phyloP scores from a whole-genome alignment of 2,113 vertebrate species.

The Irena cyanogastra region DNA sequence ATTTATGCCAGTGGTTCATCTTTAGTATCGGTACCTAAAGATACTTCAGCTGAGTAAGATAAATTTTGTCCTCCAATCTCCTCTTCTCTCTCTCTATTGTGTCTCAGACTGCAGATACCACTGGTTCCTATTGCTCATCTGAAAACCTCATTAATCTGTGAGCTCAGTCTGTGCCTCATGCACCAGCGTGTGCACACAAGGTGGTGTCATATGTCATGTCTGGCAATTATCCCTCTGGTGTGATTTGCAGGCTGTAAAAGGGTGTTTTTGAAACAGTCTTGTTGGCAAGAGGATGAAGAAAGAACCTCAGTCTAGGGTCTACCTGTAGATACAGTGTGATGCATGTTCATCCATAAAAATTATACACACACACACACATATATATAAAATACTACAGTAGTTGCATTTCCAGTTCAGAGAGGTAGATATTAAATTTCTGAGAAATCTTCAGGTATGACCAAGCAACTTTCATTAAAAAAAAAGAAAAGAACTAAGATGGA shows the following conservation, averaged over 20 bases:
- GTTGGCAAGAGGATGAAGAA: not conserved
- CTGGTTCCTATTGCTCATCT: not conserved
- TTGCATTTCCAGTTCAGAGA: not conserved
- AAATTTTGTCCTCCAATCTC: not conserved
- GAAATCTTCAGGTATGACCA: not conserved
- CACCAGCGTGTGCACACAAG: not conserved
- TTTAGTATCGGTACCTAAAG: not conserved
- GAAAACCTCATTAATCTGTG: not conserved
- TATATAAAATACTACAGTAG: not conserved
- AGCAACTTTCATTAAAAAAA: not conserved
- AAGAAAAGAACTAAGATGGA: accelerated
- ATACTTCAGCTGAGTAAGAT: not conserved
- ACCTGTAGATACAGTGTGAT: not conserved
- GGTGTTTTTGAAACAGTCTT: not conserved
- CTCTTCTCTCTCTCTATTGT: not conserved
- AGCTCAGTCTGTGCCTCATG: not conserved
- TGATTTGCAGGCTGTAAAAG: not conserved
- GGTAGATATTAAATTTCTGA: not conserved
- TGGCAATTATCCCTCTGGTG: too few species aligned
- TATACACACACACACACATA: accelerated
- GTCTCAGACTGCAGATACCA: not conserved
- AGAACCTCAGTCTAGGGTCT: not conserved
- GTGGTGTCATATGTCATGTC: not conserved
- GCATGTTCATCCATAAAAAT: not conserved
- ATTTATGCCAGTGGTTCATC: not conserved